Evolutionary conservation across 2,113 vertebrate species (phyloP).

Genomic region (Neogobius melanostomus): DNA sequence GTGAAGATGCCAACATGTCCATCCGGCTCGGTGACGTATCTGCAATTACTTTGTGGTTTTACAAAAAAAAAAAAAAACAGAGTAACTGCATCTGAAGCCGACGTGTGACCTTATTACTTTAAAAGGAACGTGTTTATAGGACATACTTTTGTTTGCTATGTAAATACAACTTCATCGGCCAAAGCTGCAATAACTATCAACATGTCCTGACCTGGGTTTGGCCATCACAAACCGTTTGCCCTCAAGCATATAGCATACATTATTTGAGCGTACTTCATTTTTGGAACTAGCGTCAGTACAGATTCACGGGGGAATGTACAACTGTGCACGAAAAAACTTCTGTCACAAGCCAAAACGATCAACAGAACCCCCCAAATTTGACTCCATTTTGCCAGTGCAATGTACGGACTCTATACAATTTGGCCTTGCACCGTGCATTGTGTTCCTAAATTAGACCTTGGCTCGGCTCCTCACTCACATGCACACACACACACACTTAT

Average conservation of each 20-base stretch:
- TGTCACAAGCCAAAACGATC: not conserved
- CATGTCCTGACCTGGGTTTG: no score
- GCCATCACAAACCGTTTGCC: no score
- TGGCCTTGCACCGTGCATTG: constrained; percentile 50
- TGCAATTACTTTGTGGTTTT: not conserved
- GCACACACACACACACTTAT: constrained; percentile 40
- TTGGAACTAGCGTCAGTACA: no score
- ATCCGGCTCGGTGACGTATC: not conserved
- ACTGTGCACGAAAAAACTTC: not conserved
- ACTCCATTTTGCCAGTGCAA: not conserved
- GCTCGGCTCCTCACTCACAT: constrained; percentile 23
- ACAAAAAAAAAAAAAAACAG: not conserved
- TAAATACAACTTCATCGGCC: no score
- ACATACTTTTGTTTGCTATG: no score
- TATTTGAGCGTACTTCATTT: no score
- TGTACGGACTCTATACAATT: not conserved
- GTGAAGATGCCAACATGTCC: constrained; percentile 35
- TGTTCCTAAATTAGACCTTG: constrained; percentile 47
- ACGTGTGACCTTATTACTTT: not conserved
- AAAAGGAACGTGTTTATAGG: no score
- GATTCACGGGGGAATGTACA: no score
- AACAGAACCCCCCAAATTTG: not conserved
- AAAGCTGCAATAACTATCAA: no score
- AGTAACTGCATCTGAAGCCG: not conserved
- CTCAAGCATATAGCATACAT: no score